Percentiles rank a stretch among this genome's conserved stretches.
Evolutionary conservation across 2,113 vertebrate species (phyloP).

Genomic region (Phasianus colchicus): DNA sequence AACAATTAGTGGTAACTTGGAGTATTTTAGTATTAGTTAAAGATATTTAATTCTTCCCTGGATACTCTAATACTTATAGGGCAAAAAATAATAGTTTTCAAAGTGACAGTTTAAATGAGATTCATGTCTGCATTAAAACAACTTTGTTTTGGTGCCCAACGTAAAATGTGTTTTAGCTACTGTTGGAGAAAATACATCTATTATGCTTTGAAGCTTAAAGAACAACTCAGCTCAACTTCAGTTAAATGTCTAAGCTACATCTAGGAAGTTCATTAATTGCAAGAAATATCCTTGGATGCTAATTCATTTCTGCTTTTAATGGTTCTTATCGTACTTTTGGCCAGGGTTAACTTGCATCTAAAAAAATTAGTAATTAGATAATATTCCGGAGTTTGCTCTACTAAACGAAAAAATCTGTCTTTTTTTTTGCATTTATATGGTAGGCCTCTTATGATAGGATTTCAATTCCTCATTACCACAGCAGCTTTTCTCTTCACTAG

Average conservation of each 20-base stretch:
- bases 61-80: background rate
- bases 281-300: too few relatives aligned
- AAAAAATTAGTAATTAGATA: background rate
- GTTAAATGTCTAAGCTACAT: background rate
- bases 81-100: background rate
- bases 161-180: background rate
- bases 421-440: background rate
- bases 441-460: background rate
- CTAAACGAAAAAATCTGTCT: background rate
- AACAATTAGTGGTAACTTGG: conserved; percentile 17
- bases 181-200: background rate
- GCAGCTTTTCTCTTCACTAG: too few relatives aligned
- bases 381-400: background rate
- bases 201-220: background rate
- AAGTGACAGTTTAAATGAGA: background rate
- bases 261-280: background rate
- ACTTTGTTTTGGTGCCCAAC: background rate
- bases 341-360: background rate
- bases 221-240: background rate
- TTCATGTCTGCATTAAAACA: background rate
- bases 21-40: background rate
- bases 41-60: conserved; percentile 4
- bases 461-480: background rate
- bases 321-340: background rate
- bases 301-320: background rate